phyloP scores from a whole-genome alignment of 2,888 invertebrate species.

The Malacosoma neustria region DNA sequence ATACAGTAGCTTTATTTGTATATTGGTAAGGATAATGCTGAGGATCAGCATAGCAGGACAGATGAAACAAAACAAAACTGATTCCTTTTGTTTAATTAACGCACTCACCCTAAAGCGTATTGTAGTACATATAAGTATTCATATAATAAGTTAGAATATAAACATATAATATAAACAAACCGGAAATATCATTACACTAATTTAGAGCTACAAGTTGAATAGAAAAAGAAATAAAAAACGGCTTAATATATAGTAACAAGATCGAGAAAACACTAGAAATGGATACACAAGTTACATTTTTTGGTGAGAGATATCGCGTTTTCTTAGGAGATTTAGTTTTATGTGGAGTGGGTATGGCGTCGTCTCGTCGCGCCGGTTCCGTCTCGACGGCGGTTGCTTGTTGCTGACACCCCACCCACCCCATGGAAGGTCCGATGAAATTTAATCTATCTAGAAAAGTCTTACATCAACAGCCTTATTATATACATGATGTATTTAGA shows the following conservation, averaged over 20 bases:
- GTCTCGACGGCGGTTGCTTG: conserved; percentile 38
- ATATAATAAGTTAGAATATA: too few relatives aligned
- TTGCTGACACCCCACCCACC: conserved; percentile 30
- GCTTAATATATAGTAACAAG: too few relatives aligned
- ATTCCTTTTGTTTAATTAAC: too few relatives aligned
- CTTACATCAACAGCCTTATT: not conserved
- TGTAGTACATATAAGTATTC: too few relatives aligned
- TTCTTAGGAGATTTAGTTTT: conserved; percentile 52
- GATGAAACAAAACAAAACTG: too few relatives aligned
- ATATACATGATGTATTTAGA: not conserved
- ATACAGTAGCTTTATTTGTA: too few relatives aligned
- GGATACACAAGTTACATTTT: conserved; percentile 33
- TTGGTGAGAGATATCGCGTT: conserved; percentile 43
- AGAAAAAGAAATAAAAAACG: conserved; percentile 9
- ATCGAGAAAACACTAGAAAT: conserved; percentile 22
- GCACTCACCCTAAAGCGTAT: too few relatives aligned
- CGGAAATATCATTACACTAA: too few relatives aligned
- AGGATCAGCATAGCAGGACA: too few relatives aligned
- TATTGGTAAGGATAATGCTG: too few relatives aligned
- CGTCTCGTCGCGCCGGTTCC: conserved; percentile 50
- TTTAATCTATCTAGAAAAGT: conserved; percentile 17
- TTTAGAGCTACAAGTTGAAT: conserved; percentile 1
- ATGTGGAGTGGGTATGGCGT: conserved; percentile 59
- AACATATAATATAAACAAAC: too few relatives aligned
- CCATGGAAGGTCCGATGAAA: conserved; percentile 23